phyloP scores from a whole-genome alignment of 2,113 vertebrate species.

The Scophthalmus maximus region DNA sequence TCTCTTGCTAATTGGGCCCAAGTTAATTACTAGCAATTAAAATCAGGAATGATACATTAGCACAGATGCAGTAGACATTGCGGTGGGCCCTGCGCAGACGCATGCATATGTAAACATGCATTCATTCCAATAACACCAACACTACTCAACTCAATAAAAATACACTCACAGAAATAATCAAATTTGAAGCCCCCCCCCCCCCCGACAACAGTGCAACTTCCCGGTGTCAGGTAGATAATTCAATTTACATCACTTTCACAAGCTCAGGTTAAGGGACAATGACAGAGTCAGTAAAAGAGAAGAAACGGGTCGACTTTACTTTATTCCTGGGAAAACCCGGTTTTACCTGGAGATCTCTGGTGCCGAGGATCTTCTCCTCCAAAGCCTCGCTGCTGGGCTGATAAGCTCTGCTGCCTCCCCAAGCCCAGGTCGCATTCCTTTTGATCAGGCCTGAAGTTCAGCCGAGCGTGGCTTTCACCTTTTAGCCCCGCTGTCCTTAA shows the following conservation, averaged over 20 bases:
- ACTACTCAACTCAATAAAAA: slow-evolving; percentile 33
- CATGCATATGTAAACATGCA: slow-evolving; percentile 38
- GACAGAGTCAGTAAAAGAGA: slow-evolving; percentile 10
- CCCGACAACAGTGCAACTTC: slow-evolving; percentile 7
- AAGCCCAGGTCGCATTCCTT: slow-evolving; percentile 77
- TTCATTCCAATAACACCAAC: slow-evolving; percentile 22
- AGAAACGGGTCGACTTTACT: slow-evolving; percentile 26
- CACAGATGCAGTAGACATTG: slow-evolving; percentile 44
- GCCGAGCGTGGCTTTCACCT: slow-evolving; percentile 80
- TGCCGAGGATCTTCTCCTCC: slow-evolving; percentile 64
- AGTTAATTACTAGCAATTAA: slow-evolving; percentile 83
- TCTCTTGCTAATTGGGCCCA: slow-evolving; percentile 75
- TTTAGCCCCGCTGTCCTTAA: slow-evolving; percentile 77
- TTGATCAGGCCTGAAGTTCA: slow-evolving; percentile 81
- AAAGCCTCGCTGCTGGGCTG: slow-evolving; percentile 58
- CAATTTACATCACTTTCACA: slow-evolving; percentile 36
- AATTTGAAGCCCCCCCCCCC: slow-evolving; percentile 12
- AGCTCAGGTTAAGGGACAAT: slow-evolving; percentile 28
- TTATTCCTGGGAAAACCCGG: slow-evolving; percentile 29
- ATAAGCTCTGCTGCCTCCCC: slow-evolving; percentile 69
- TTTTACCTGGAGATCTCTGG: slow-evolving; percentile 68
- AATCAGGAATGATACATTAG: slow-evolving; percentile 80
- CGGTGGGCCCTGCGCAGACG: neutral
- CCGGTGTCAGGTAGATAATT: slow-evolving; percentile 21
- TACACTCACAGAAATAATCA: slow-evolving; percentile 32